Conservation (phyloP, 2,888 invertebrate species). For the Nebria brevicollis region DNA sequence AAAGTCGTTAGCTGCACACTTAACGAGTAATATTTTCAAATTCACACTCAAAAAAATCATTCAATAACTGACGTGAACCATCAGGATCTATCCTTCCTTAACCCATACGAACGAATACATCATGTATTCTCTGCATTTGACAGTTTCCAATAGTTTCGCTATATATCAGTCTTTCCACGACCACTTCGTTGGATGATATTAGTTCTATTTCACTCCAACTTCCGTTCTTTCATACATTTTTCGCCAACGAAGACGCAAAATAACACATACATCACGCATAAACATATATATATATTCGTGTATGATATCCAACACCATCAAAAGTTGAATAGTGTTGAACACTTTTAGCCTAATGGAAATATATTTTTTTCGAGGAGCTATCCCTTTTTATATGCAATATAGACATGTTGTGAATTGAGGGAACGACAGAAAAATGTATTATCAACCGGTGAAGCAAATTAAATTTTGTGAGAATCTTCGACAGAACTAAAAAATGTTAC, state of each 20-base stretch:
- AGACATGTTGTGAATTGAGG: not conserved
- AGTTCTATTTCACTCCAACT: not conserved
- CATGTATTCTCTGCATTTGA: not conserved
- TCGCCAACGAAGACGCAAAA: not conserved
- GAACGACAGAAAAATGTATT: too few relatives aligned
- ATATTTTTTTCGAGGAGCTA: not conserved
- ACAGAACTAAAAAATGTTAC: not conserved
- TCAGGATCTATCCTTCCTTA: not conserved
- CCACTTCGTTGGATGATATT: not conserved
- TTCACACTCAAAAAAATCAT: not conserved
- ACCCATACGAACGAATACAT: not conserved
- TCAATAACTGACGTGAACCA: not conserved
- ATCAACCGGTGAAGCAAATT: too few relatives aligned
- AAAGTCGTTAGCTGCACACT: not conserved
- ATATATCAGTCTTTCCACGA: constrained; percentile 1
- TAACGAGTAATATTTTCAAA: too few relatives aligned
- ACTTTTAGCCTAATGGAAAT: not conserved
- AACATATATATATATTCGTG: not conserved
- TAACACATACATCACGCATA: constrained; percentile 6
- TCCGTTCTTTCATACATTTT: not conserved
- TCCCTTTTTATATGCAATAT: not conserved
- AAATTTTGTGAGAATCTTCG: not conserved
- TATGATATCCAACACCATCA: not conserved
- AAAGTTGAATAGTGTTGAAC: not conserved
- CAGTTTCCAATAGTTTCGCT: not conserved